Evolutionary conservation across 2,888 invertebrate genomes (phyloP).

Genomic region (Philereme transversata): DNA sequence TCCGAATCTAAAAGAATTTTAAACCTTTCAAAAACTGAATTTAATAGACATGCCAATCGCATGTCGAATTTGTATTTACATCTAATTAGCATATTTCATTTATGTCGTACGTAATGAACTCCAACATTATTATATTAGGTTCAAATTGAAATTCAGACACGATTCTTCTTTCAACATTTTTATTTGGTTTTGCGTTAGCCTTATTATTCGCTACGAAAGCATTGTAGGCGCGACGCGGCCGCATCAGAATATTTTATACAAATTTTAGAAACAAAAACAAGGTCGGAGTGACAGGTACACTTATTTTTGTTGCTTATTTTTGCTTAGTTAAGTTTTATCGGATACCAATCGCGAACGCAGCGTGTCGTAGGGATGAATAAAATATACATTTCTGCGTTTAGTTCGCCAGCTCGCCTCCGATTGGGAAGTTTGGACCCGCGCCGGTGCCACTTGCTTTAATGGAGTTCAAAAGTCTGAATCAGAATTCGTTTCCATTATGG

Average conservation of each 20-base stretch:
- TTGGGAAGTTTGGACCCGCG: conserved; percentile 68
- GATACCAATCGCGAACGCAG: conserved; percentile 72
- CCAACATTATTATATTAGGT: conserved; percentile 38
- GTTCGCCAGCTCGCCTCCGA: conserved; percentile 66
- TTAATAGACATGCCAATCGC: background rate
- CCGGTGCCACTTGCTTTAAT: conserved; percentile 58
- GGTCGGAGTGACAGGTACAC: conserved; percentile 80
- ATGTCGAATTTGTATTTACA: background rate
- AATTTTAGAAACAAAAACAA: conserved; percentile 83
- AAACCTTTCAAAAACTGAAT: background rate
- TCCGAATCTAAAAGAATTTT: background rate
- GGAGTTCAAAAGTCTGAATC: conserved; percentile 77
- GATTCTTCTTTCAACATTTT: conserved; percentile 48
- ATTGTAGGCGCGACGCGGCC: conserved; percentile 70
- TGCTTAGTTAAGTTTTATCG: conserved; percentile 75
- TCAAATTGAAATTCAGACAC: conserved; percentile 55
- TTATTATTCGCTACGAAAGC: conserved; percentile 64
- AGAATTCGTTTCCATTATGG: conserved; percentile 76
- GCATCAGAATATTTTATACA: conserved; percentile 81
- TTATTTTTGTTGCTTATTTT: conserved; percentile 79
- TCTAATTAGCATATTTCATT: background rate
- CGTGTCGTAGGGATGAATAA: conserved; percentile 76
- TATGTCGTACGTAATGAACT: background rate
- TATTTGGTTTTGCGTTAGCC: conserved; percentile 58
- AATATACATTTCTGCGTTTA: conserved; percentile 74